These are phyloP conservation scores for Panopea generosa DNA, from an alignment of 2,888 invertebrate genomes.

Conservation along the genomic window DNA sequence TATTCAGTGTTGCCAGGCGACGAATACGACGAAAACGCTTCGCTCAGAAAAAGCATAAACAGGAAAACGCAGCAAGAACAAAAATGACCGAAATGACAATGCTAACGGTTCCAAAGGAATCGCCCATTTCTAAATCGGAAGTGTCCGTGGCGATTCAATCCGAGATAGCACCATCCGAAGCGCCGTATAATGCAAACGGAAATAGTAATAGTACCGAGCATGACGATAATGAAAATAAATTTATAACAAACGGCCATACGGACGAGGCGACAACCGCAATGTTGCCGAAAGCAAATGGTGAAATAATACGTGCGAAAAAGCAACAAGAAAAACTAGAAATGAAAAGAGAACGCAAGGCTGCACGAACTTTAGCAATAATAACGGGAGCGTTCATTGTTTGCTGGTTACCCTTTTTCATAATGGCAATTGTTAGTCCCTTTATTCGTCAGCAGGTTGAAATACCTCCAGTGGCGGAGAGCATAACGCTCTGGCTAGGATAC, in stretches of 20 bases:
- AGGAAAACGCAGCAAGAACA: slow-evolving; percentile 8
- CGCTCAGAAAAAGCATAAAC: slow-evolving; percentile 53
- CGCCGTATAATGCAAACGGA: slow-evolving; percentile 45
- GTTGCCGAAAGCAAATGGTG: slow-evolving; percentile 58
- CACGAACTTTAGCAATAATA: slow-evolving; percentile 87
- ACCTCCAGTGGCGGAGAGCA: slow-evolving; percentile 81
- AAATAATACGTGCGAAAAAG: slow-evolving; percentile 63
- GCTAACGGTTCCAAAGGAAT: slow-evolving; percentile 53
- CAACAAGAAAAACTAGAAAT: slow-evolving; percentile 83
- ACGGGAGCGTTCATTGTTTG: slow-evolving; percentile 96
- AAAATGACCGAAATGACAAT: slow-evolving; percentile 54
- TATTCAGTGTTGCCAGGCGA: slow-evolving; percentile 95
- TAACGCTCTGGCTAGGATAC: slow-evolving; percentile 93
- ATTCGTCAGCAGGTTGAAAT: slow-evolving; percentile 86
- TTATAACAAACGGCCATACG: slow-evolving; percentile 54
- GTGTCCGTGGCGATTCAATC: background rate
- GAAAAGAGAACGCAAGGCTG: slow-evolving; percentile 85
- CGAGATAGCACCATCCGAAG: too few species aligned
- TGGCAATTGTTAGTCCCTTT: slow-evolving; percentile 94
- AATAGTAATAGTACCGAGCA: slow-evolving; percentile 57
- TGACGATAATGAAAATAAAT: slow-evolving; percentile 68
- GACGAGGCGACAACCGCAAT: slow-evolving; percentile 50
- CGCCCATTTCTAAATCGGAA: slow-evolving; percentile 41
- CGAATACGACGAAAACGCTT: slow-evolving; percentile 89
- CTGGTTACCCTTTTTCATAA: slow-evolving; percentile 98